phyloP scores from a whole-genome alignment of 2,113 vertebrate genomes.

The Grantiella picta region DNA sequence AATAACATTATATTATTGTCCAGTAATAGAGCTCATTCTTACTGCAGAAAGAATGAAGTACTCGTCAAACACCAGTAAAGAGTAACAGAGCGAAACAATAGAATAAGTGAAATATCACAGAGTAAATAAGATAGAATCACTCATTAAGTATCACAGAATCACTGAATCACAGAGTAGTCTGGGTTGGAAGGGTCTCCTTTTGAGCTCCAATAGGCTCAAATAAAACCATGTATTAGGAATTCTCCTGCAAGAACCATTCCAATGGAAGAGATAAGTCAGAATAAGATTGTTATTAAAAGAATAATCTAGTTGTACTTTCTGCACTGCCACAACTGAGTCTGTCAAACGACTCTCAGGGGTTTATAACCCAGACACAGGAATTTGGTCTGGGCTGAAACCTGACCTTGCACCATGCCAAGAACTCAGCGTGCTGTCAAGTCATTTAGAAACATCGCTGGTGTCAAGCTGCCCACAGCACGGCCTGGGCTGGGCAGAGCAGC shows the following conservation, averaged over 20 bases:
- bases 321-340: not conserved
- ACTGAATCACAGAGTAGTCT: not conserved
- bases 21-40: not conserved
- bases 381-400: constrained; percentile 40
- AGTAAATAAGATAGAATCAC: not conserved
- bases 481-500: not conserved
- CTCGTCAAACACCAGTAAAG: not conserved
- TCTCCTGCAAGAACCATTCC: not conserved
- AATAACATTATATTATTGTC: not conserved
- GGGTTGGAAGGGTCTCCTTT: not conserved
- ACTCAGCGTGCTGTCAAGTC: constrained; percentile 29
- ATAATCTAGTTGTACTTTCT: not conserved
- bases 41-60: not conserved
- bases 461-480: not conserved
- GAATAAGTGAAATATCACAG: not conserved
- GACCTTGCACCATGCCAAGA: constrained; percentile 14
- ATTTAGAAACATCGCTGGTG: not conserved
- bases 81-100: not conserved
- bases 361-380: constrained; percentile 53
- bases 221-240: not conserved
- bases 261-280: not conserved
- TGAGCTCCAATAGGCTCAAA: not conserved
- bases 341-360: not conserved
- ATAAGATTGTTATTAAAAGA: not conserved
- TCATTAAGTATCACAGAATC: not conserved